Evolutionary conservation across 2,797 vertebrate genomes (phyloP), one percentile per base, ranked within the genome.

Genomic region (Brachyrhaphis roseni): DNA sequence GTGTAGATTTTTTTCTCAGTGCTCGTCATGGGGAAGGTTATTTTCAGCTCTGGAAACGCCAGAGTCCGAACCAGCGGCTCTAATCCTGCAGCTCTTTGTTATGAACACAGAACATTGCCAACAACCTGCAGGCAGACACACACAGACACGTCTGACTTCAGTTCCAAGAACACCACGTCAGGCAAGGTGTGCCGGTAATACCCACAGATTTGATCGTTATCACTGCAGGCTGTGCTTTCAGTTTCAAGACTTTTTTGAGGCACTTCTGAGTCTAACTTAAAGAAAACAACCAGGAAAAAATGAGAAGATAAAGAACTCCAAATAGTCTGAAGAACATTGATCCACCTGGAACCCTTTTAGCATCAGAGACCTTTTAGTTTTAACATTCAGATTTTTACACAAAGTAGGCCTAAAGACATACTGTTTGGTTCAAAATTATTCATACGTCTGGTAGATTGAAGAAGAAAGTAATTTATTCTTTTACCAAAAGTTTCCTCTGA

Each of bases 121-220:
- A 74, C 34, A 36, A 34, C 45, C 75, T 76, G 46, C 26, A 41
- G 39, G 12, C 41, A 55, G 41, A 75, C 59, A 79, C 41, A 43
- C 26, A 34, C 0, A 43, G 41, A 51, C 68, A 31, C 1, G 13
- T 51, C n/a, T 53, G 70, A 75, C 26, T 45, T 70, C 8, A 23
- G 1, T 59, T 59, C 31, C 64, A 1, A 8, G 78, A 57, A 57
- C 23, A 36, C 34, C 62, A 23, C 36, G 31, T 66, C 28, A 43
- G 18, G 68, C 0, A 2, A n/a, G 20, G 12, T 3, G 2, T 6
- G 47, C 41, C 34, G 15, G 51, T 43, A n/a, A 75, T 23, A 28
- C 34, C 11, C 11, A 15, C n/a, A 46, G 18, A 26, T 39, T 45
- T 59, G 47, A 55, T 49, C 4, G 10, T 28, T 36, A 36, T 41